Base-by-base conservation (phyloP, 2,888 invertebrate species). In the Philereme vetulata region DNA sequence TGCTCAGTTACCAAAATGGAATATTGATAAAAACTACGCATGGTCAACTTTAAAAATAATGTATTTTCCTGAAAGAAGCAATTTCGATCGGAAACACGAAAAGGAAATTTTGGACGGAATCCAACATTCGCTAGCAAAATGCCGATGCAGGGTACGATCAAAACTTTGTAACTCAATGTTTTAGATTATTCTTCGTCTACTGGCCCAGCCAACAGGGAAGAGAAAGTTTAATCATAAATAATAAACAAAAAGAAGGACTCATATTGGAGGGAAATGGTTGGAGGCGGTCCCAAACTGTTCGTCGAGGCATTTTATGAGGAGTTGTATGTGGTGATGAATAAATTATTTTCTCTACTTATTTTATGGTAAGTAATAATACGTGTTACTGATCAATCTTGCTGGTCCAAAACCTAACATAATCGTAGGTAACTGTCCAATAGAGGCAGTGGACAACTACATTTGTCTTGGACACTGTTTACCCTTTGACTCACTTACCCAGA, bases 81-180 rank as follows among this genome's bases (percentile, higher is more conserved):
- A 62, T 62, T 58, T 55, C 48, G 9, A 51, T 21, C 49, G 42
- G 48, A 61, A 62, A 49, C 54, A 58, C 51, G 57, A 62, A 58
- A 58, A 62, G 44, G 51, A 55, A 55, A 58, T 62, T 53, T 62
- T 62, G 62, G 62, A 54, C 48, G 8, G 10, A 21, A 35, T 58
- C 62, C 62, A 62, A 62, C 44, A 51, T 32, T 49, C 21, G 42
- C 21, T 46, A 47, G 48, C 48, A 42, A 49, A 49, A 43, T 55
- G 11, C 49, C 49, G 49, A 49, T 58, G 51, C 48, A 50, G n/a
- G 36, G 49, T 47, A 54, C 54, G 62, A 62, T 62, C 57, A 51
- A 51, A 57, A 58, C 38, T 62, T 62, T 51, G 51, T 54, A 62
- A 58, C 57, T 54, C 57, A 45, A 62, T 55, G 57, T 55, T 62